Evolutionary conservation across 2,888 invertebrate species (phyloP), one percentile per base, ranked within the genome.

Genomic region (Podotricha telesiphe): DNA sequence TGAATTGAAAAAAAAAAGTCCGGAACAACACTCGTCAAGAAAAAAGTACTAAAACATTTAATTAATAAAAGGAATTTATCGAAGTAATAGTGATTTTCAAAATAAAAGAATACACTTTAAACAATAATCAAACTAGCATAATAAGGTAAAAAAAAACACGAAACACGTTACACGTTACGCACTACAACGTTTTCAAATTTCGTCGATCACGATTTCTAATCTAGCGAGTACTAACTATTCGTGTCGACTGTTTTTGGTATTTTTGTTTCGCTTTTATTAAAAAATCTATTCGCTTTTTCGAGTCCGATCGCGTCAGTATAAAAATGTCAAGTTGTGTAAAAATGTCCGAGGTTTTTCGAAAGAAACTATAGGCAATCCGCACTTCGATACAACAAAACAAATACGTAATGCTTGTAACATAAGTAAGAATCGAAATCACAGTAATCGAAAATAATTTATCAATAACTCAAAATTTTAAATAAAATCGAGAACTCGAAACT

Each of bases 211-310:
- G 58, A 58, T 40, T 22, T 22, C 58, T 58, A 58, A 58, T 58
- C 58, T 58, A 58, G 58, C 58, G 42, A 58, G 42, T 8, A 42
- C 58, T 58, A 42, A 58, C 58, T 58, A 58, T 42, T 58, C 58
- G 58, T 42, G 58, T 58, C 58, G 22, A 42, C 40, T 58, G 19
- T 58, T 58, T 58, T 58, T 58, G 40, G 40, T 42, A 22, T 58
- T 58, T 58, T 42, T 22, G 10, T 2, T 58, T 0, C 4, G 58
- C 15, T 58, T 58, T 58, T 58, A 19, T 42, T 4, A 22, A 42
- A 42, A 58, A 58, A 58, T 42, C 58, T 58, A 58, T 58, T 58
- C 19, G 34, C 56, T 13, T 56, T 19, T 19, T 40, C 56, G 56
- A 56, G 20, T 20, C 40, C 40, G 20, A 20, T 56, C 19, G 40